Conservation (phyloP, 1,140 invertebrate genomes). For the Chironomus tepperi region DNA sequence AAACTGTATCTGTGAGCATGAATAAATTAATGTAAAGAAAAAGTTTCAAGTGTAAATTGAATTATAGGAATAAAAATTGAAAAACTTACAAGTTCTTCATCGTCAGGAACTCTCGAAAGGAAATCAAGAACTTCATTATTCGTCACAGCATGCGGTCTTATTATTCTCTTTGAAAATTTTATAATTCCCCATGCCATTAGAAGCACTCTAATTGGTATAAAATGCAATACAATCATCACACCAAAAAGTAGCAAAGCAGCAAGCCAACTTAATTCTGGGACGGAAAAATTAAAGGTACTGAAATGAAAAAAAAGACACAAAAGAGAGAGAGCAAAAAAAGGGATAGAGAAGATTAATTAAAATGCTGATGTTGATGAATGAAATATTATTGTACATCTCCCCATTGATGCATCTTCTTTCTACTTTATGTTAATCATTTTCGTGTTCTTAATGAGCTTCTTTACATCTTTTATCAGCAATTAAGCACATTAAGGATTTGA, state of each 20-base stretch:
- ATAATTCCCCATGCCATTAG: slow-evolving; percentile 95
- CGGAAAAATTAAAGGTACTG: slow-evolving; percentile 94
- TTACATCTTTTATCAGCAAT: no score
- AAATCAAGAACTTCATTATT: slow-evolving; percentile 97
- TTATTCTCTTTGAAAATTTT: slow-evolving; percentile 90
- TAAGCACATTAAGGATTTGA: no score
- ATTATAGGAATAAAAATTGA: background rate
- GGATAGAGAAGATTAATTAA: no score
- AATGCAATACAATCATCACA: slow-evolving; percentile 74
- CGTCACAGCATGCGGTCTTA: slow-evolving; percentile 87
- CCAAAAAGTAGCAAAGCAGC: slow-evolving; percentile 67
- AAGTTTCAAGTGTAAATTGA: background rate
- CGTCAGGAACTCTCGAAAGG: slow-evolving; percentile 89
- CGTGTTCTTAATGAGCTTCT: no score
- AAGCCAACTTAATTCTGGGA: slow-evolving; percentile 91
- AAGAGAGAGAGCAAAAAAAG: background rate
- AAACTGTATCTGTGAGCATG: slow-evolving; percentile 42
- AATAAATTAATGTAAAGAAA: slow-evolving; percentile 25
- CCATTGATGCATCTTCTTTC: no score
- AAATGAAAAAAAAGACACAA: slow-evolving; percentile 33
- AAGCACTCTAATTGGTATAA: slow-evolving; percentile 83
- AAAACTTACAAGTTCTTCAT: slow-evolving; percentile 75
- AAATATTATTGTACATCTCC: no score
- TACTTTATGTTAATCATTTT: no score
- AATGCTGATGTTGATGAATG: no score